phyloP scores from a whole-genome alignment of 2,888 invertebrate genomes.

The Rhaphigaster nebulosa region DNA sequence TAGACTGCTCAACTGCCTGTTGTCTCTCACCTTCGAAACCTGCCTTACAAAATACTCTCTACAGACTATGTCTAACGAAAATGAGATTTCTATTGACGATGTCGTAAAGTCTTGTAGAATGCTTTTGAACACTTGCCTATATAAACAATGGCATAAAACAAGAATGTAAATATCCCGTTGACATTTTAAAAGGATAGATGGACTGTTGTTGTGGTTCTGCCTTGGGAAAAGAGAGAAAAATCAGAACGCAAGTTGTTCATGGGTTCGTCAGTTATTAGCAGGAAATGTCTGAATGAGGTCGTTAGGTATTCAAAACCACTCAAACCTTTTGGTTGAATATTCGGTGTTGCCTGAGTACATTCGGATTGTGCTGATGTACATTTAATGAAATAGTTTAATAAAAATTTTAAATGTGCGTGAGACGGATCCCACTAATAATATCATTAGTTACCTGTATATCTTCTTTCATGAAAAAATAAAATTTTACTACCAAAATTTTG shows the following conservation, averaged over 20 bases:
- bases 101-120: constrained; percentile 1
- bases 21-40: not conserved
- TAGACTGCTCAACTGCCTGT: not conserved
- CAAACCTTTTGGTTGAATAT: not conserved
- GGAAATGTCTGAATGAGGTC: not conserved
- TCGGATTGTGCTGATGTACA: too few species aligned
- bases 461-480: too few species aligned
- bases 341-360: too few species aligned
- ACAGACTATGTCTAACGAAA: not conserved
- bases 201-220: not conserved
- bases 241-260: not conserved
- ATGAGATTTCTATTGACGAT: not conserved
- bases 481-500: too few species aligned
- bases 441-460: too few species aligned
- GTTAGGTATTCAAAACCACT: not conserved
- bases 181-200: constrained; percentile 6
- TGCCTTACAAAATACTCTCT: not conserved
- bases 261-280: not conserved
- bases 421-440: too few species aligned
- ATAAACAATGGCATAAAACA: constrained; percentile 31
- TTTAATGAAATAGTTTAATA: too few species aligned
- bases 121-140: not conserved
- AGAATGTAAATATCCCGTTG: not conserved
- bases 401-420: too few species aligned
- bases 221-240: constrained; percentile 6